Evolutionary conservation across 2,113 vertebrate genomes (phyloP).

Genomic region (Peucedramus taeniatus): DNA sequence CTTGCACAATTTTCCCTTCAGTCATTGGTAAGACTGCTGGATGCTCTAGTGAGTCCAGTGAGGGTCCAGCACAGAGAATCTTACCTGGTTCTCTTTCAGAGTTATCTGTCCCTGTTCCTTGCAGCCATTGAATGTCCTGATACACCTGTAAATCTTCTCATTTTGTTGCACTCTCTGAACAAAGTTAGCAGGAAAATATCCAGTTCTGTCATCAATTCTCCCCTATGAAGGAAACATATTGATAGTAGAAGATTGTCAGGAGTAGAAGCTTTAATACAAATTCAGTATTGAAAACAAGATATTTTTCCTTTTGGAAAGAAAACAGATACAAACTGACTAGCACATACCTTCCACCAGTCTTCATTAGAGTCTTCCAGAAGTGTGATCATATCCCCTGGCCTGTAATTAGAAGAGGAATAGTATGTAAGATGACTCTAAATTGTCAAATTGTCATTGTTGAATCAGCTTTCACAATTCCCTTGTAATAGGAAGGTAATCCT

Average conservation of each 20-base stretch:
- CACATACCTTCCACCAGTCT: constrained; percentile 95
- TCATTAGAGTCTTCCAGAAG: constrained; percentile 91
- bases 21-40: neutral
- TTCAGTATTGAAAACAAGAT: neutral
- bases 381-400: constrained; percentile 91
- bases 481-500: neutral
- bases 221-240: constrained; percentile 74
- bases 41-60: neutral
- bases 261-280: neutral
- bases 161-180: constrained; percentile 84
- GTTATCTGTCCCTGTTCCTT: constrained; percentile 96
- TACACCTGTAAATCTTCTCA: constrained; percentile 89
- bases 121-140: constrained; percentile 89
- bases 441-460: neutral
- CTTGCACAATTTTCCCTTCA: neutral
- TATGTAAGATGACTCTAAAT: neutral
- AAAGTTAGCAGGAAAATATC: constrained; percentile 92
- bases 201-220: constrained; percentile 88
- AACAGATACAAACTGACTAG: neutral
- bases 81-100: constrained; percentile 94
- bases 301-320: neutral
- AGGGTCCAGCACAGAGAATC: neutral
- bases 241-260: neutral
- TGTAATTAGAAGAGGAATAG: constrained; percentile 54
- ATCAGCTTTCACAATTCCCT: neutral